A percentile compares a stretch with the other conserved stretches of the same genome.
These are phyloP conservation scores for Ernsta delagoae DNA, from an alignment of 2,888 invertebrate genomes.

Conservation along the genomic window DNA sequence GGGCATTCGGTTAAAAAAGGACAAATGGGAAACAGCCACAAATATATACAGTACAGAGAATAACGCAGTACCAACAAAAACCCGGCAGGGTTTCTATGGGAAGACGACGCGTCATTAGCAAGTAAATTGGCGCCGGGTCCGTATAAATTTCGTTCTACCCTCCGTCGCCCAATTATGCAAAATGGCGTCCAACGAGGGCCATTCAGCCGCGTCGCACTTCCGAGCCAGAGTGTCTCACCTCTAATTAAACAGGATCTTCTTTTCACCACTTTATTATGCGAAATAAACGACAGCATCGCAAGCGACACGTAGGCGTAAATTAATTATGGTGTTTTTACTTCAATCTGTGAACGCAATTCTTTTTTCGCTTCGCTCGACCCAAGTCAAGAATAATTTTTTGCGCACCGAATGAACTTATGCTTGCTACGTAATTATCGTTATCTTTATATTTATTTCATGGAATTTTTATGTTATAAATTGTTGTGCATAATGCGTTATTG, in stretches of 20 bases:
- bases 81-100: constrained; percentile 47
- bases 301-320: constrained; percentile 60
- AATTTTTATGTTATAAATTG: background rate
- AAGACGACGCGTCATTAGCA: constrained; percentile 83
- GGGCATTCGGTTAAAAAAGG: constrained; percentile 35
- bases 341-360: constrained; percentile 43
- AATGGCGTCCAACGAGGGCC: constrained; percentile 81
- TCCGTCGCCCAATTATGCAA: constrained; percentile 82
- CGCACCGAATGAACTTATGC: constrained; percentile 9
- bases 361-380: constrained; percentile 22
- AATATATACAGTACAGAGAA: constrained; percentile 34
- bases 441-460: background rate
- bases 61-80: constrained; percentile 52
- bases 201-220: constrained; percentile 78
- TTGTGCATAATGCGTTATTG: background rate
- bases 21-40: constrained; percentile 34
- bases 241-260: constrained; percentile 83
- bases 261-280: constrained; percentile 82
- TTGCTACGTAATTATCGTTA: background rate
- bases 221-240: constrained; percentile 76
- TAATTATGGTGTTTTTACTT: constrained; percentile 54
- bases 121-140: constrained; percentile 81
- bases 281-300: constrained; percentile 71
- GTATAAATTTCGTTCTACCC: constrained; percentile 83
- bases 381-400: constrained; percentile 26